Percentiles rank a stretch among this genome's conserved stretches.
phyloP scores from a whole-genome alignment of 2,797 vertebrate genomes.

The Brotula barbata region DNA sequence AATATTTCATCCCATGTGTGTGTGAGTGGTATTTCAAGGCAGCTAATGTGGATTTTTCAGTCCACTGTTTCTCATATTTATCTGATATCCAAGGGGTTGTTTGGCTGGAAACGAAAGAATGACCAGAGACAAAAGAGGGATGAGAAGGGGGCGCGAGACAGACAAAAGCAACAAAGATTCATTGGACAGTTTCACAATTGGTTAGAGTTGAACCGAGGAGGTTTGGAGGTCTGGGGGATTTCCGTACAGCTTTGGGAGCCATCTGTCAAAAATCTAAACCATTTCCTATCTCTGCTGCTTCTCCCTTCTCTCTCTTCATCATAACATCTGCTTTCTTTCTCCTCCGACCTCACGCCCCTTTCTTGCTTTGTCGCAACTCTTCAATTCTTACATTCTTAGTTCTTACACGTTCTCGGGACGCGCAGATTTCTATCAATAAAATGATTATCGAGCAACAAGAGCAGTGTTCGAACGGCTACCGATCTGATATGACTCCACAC shows the following conservation, averaged over 20 bases:
- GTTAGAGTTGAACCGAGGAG: conserved; percentile 39
- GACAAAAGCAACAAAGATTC: conserved; percentile 16
- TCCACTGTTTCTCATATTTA: conserved; percentile 45
- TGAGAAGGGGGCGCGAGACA: conserved; percentile 16
- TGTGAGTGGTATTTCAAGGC: conserved; percentile 20
- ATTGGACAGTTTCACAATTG: conserved; percentile 46
- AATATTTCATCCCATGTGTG: conserved; percentile 58
- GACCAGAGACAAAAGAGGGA: conserved; percentile 6
- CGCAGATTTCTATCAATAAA: neutral
- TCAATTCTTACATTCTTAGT: neutral
- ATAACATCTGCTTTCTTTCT: conserved; percentile 66
- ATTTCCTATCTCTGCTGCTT: conserved; percentile 71
- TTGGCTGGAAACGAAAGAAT: conserved; percentile 21
- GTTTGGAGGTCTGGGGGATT: conserved; percentile 70
- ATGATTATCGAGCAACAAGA: neutral
- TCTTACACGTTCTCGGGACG: neutral
- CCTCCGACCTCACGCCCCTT: conserved; percentile 21
- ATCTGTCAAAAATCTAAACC: conserved; percentile 78
- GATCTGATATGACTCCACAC: conserved; percentile 7
- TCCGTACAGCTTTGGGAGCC: conserved; percentile 66
- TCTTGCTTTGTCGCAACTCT: no score
- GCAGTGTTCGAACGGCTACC: conserved; percentile 5
- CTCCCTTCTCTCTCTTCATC: conserved; percentile 36
- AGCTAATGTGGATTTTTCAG: conserved; percentile 25
- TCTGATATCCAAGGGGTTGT: conserved; percentile 6